These are phyloP conservation scores for Glandiceps talaboti DNA, from an alignment of 53 echinoderm and acorn worm genomes.

Conservation along the genomic window DNA sequence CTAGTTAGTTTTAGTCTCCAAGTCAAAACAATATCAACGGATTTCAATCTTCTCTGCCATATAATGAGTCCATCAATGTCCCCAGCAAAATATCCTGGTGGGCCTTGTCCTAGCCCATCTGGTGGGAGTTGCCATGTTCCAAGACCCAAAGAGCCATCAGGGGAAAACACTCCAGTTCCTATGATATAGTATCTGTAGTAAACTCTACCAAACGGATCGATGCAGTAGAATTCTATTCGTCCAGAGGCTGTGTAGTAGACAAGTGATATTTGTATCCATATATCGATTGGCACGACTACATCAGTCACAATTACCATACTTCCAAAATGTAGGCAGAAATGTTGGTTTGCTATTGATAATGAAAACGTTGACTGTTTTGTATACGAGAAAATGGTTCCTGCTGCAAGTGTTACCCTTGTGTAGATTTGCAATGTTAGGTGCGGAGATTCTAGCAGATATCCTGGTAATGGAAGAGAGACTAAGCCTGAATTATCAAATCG, in stretches of 20 bases:
- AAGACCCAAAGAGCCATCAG: slow-evolving; percentile 49
- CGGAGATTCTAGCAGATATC: slow-evolving; percentile 4
- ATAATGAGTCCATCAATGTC: slow-evolving; percentile 33
- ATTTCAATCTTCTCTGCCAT: slow-evolving; percentile 29
- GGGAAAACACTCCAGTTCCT: slow-evolving; percentile 30
- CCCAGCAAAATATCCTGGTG: slow-evolving; percentile 29
- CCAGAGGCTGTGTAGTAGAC: slow-evolving; percentile 34
- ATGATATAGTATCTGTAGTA: slow-evolving; percentile 25
- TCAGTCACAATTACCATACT: slow-evolving; percentile 26
- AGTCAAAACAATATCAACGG: slow-evolving; percentile 41
- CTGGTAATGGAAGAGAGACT: slow-evolving; percentile 31
- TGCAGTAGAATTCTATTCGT: slow-evolving; percentile 41
- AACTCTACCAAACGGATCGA: slow-evolving; percentile 24
- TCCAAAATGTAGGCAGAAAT: slow-evolving; percentile 46
- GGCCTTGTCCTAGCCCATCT: slow-evolving; percentile 20
- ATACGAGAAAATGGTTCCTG: slow-evolving; percentile 54
- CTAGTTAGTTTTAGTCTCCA: slow-evolving; percentile 30
- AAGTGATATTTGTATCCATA: slow-evolving; percentile 63
- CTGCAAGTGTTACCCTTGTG: slow-evolving; percentile 28
- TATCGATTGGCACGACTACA: slow-evolving; percentile 26
- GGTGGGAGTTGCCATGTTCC: slow-evolving; percentile 70
- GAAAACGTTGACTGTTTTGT: slow-evolving; percentile 41
- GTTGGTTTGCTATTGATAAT: slow-evolving; percentile 26
- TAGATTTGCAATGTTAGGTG: slow-evolving; percentile 57
- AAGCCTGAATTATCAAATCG: slow-evolving; percentile 51